Percentiles rank a stretch among this genome's conserved stretches.
Conservation (phyloP, 2,797 vertebrate genomes). For the Momotus momota region DNA sequence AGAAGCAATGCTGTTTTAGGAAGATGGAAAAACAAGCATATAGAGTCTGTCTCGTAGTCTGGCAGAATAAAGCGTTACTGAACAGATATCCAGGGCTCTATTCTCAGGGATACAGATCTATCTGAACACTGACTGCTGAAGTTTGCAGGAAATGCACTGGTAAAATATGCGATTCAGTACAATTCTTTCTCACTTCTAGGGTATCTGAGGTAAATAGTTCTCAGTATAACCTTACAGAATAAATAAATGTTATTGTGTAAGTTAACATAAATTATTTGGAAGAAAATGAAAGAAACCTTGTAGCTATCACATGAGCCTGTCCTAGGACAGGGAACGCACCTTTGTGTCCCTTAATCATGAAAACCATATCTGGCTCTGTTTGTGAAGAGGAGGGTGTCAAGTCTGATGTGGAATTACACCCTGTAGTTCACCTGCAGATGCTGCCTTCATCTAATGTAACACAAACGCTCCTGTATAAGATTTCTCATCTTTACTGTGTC, state of each 20-base stretch:
- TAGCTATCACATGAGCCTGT: background rate
- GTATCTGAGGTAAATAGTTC: background rate
- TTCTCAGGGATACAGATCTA: background rate
- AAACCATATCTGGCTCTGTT: background rate
- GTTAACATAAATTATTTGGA: background rate
- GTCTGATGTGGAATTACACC: background rate
- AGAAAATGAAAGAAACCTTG: background rate
- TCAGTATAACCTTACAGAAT: background rate
- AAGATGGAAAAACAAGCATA: background rate
- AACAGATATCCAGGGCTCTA: background rate
- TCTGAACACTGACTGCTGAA: background rate
- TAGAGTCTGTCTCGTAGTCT: background rate
- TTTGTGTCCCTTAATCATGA: background rate
- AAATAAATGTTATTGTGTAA: background rate
- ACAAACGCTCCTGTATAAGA: rapidly evolving
- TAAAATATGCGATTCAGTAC: background rate
- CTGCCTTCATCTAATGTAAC: background rate
- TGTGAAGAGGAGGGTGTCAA: background rate
- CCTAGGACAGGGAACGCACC: background rate
- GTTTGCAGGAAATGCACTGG: background rate
- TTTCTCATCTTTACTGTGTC: background rate
- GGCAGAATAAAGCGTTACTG: background rate
- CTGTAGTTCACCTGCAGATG: background rate
- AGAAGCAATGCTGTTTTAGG: background rate
- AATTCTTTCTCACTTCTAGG: background rate